These are phyloP conservation scores for Nowickia ferox DNA, from an alignment of 2,888 invertebrate species.

Conservation along the genomic window DNA sequence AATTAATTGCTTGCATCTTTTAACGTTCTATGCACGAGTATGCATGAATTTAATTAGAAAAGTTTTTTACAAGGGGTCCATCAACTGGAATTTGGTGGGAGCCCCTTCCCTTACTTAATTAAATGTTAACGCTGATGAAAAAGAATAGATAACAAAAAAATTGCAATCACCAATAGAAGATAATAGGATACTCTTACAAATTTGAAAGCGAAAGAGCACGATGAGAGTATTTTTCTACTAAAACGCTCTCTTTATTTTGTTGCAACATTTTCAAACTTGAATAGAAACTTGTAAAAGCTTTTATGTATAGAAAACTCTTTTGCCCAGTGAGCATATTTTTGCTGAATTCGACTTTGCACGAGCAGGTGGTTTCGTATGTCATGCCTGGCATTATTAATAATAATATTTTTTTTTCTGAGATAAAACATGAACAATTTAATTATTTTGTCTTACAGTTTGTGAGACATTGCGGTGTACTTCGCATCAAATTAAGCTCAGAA, in stretches of 20 bases:
- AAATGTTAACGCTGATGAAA: background rate
- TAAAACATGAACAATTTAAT: too few species aligned
- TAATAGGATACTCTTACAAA: background rate
- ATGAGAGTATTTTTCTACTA: background rate
- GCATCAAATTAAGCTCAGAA: too few species aligned
- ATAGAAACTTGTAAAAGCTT: slow-evolving; percentile 39
- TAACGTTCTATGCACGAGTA: too few species aligned
- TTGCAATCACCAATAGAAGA: background rate
- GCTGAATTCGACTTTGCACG: background rate
- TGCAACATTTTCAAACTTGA: background rate
- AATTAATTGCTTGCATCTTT: too few species aligned
- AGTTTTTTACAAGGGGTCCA: too few species aligned
- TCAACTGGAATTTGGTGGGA: background rate
- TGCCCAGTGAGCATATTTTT: slow-evolving; percentile 26
- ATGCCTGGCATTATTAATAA: too few species aligned
- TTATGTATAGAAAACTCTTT: background rate
- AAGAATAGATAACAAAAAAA: background rate
- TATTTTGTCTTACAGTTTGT: too few species aligned
- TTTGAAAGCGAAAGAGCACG: background rate
- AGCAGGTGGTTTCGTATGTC: too few species aligned
- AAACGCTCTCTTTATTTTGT: slow-evolving; percentile 14
- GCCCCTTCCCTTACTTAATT: background rate
- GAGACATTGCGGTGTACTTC: too few species aligned
- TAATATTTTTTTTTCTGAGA: too few species aligned
- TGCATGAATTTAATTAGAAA: too few species aligned